phyloP scores from a whole-genome alignment of 2,113 vertebrate genomes.

The Vulpes lagopus region DNA sequence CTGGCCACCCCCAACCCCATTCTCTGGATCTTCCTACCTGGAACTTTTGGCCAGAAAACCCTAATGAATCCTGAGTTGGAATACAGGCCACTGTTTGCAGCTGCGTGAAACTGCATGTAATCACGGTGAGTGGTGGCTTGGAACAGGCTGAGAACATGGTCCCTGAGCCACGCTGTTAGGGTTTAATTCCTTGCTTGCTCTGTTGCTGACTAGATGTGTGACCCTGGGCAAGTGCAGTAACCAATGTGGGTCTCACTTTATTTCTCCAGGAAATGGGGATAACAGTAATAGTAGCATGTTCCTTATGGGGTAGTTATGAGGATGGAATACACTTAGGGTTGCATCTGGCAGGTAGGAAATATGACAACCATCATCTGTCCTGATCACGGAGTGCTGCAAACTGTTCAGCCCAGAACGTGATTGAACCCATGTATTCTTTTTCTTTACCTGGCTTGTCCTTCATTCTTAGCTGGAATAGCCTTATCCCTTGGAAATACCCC shows the following conservation, averaged over 20 bases:
- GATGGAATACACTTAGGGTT: background rate
- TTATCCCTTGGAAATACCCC: background rate
- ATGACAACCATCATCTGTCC: background rate
- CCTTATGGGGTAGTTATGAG: background rate
- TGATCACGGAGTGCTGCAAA: background rate
- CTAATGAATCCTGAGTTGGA: background rate
- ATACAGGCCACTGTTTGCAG: background rate
- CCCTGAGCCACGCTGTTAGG: background rate
- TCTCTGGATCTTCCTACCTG: background rate
- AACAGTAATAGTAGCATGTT: background rate
- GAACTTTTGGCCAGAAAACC: background rate
- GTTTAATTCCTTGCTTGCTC: background rate
- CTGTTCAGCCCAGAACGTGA: background rate
- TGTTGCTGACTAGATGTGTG: background rate
- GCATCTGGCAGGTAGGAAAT: background rate
- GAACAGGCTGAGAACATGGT: background rate
- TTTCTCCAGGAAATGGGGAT: background rate
- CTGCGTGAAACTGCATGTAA: rapidly evolving
- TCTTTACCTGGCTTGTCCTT: background rate
- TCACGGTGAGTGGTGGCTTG: background rate
- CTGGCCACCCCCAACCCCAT: background rate
- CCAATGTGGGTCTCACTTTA: background rate
- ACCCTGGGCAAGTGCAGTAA: background rate
- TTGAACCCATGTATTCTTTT: background rate
- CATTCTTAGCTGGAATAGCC: background rate